Conservation (phyloP, 2,888 invertebrate genomes). For the Lycophotia porphyrea region DNA sequence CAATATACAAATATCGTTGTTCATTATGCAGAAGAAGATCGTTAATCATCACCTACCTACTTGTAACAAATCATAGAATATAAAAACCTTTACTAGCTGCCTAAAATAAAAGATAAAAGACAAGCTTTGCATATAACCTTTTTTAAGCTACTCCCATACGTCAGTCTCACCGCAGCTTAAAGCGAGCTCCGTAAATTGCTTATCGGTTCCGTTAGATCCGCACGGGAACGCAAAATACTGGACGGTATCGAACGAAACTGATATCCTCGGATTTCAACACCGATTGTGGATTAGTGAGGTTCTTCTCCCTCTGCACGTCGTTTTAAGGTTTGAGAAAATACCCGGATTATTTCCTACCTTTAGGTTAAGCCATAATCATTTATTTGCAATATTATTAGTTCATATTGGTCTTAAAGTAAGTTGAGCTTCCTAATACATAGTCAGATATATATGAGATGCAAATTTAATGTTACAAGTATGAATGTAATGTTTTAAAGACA, state of each 20-base stretch:
- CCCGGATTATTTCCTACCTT: background rate
- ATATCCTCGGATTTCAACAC: constrained; percentile 9
- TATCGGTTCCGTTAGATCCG: constrained; percentile 29
- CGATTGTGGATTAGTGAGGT: background rate
- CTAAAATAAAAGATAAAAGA: constrained; percentile 9
- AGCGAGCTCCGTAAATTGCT: constrained; percentile 44
- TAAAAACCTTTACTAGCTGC: background rate
- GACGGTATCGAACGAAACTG: constrained; percentile 1
- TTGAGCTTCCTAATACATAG: no score
- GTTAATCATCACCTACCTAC: background rate
- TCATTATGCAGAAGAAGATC: background rate
- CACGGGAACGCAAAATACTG: constrained; percentile 21
- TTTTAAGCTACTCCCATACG: constrained; percentile 22
- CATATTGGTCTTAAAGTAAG: no score
- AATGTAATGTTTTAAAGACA: no score
- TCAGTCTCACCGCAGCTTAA: constrained; percentile 34
- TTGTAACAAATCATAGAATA: background rate
- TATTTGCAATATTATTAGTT: no score
- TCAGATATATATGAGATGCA: no score
- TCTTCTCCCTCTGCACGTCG: background rate
- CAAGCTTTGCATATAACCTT: constrained; percentile 7
- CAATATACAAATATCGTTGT: background rate
- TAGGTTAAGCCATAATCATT: background rate
- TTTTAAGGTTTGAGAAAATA: background rate
- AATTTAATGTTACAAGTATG: no score